Evolutionary conservation across 2,888 invertebrate species (phyloP), one percentile per base, ranked within the genome.

Genomic region (Unio delphinus): DNA sequence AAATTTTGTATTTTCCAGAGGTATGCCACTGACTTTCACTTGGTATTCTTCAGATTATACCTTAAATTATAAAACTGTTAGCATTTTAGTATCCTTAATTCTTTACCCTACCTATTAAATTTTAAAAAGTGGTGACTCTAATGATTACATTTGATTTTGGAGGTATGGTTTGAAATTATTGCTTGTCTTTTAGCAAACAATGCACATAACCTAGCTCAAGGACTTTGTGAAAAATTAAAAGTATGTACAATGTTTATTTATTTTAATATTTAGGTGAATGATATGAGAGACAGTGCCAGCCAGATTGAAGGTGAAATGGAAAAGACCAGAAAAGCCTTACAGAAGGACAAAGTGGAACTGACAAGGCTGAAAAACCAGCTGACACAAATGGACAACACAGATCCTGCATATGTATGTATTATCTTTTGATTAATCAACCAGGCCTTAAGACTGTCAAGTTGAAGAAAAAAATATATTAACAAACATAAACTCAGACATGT

Each of bases 281-380:
- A 86, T 63, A 77, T 88, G 72, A 75, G 83, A 63, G 86, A 86
- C 64, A 81, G 82, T 65, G 87, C 87, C 0, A 81, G 84, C 20
- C 82, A 86, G 70, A 84, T 87, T 60, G 87, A 88, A 69, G 81
- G 81, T 30, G 87, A 88, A 66, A 82, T 88, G 64, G 82, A 86
- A 58, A 79, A 81, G 59, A 83, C 82, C 4, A 78, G 82, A 60
- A 74, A 77, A 20, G 80, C 82, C 20, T 80, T 88, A 28, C 75
- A 83, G 23, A 71, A 78, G 59, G 80, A 83, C 59, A 83, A 86
- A 61, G 71, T 76, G 55, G 84, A 86, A 7, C 67, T 89, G 30
- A 78, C 78, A 0, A 72, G 78, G 26, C 80, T 89, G 64, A 81
- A 84, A 67, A 81, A 80, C 54, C 80, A 82, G 63, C 77, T 89